Evolutionary conservation across 2,888 invertebrate species (phyloP), one percentile per base, ranked within the genome.

Genomic region (Luffia ferchaultella): DNA sequence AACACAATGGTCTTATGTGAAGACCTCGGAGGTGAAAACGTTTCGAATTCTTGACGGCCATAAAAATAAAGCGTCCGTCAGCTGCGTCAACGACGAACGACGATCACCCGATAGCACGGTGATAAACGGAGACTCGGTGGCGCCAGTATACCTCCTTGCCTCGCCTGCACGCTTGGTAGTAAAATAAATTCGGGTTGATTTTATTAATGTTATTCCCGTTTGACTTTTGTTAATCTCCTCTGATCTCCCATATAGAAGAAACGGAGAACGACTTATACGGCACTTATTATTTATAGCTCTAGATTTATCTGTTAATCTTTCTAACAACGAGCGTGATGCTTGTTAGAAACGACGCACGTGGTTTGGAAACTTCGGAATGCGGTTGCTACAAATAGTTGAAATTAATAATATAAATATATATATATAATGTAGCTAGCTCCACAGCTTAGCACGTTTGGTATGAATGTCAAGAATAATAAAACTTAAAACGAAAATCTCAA

Each of bases 201-300:
- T 80, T 82, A 82, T 82, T 79, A 76, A 80, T 78, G 82, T 73
- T 70, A 73, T 73, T 69, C 20, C 16, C 17, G 40, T 42, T 5
- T 1, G 2, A 18, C 19, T 16, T 30, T 48, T 48, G 30, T 20
- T 49, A 20, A 49, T 43, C 49, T 49, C 30, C 30, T 30, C 30
- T 20, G 49, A 49, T 49, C 49, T 43, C 42, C 5, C 5, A 12
- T 41, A 2, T 2, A n/a, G 18, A 20, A 15, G 12, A 18, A 30
- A 30, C 30, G 18, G 20, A 18, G 40, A 41, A 42, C 42, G 48
- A 48, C 48, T 18, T 48, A 47, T 48, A 43, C 43, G 42, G 42
- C 42, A 16, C 20, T 71, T 82, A 83, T 83, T 83, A 82, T 83
- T 83, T 83, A 83, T 76, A 70, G 67, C 70, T 59, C 54, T 52